Evolutionary conservation across 2,797 vertebrate genomes (phyloP).

Genomic region (Sandelia bainsii): DNA sequence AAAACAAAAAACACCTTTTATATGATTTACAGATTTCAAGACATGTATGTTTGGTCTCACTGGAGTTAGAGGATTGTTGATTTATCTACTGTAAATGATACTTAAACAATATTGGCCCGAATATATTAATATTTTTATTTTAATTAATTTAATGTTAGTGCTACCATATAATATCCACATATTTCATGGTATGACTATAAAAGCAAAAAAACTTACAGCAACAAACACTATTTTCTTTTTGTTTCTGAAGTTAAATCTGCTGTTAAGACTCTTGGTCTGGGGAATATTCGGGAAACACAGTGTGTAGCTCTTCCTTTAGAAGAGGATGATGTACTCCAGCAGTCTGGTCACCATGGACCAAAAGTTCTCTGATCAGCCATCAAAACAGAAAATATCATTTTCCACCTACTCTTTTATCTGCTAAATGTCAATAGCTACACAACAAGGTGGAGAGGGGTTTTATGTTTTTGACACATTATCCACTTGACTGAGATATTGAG

Average conservation of each 20-base stretch:
- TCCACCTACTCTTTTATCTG: conserved; percentile 49
- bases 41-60: too few species aligned
- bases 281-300: conserved; percentile 42
- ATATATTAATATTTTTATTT: not conserved
- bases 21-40: too few species aligned
- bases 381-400: conserved; percentile 67
- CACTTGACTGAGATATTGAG: conserved; percentile 75
- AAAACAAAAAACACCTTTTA: not conserved
- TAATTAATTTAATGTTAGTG: not conserved
- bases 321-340: conserved; percentile 29
- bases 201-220: not conserved
- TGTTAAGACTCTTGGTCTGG: conserved; percentile 12
- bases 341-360: conserved; percentile 64
- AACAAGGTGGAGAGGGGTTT: conserved; percentile 43
- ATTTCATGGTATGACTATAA: not conserved
- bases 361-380: conserved; percentile 71
- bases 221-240: not conserved
- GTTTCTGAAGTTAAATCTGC: conserved; percentile 8
- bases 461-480: conserved; percentile 70
- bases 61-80: too few species aligned
- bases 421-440: conserved; percentile 65
- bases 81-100: not conserved
- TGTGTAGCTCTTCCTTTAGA: conserved; percentile 37
- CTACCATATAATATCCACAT: not conserved
- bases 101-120: not conserved